Percentiles rank a stretch among this genome's conserved stretches.
phyloP scores from a whole-genome alignment of 2,797 vertebrate species.

The Eremophila alpestris region DNA sequence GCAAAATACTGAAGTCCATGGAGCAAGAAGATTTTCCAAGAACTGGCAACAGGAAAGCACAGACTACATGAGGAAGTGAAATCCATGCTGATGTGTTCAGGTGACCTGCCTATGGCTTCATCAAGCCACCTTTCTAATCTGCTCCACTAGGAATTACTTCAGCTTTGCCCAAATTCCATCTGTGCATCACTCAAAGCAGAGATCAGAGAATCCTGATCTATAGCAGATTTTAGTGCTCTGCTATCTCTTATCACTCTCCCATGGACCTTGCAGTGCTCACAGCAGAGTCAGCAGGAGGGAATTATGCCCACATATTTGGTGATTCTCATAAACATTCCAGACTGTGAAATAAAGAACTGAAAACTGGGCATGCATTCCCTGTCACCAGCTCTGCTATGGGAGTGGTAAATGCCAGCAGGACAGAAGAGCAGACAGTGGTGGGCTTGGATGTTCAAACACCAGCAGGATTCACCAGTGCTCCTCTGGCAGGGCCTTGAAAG shows the following conservation, averaged over 20 bases:
- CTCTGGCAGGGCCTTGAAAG: not conserved
- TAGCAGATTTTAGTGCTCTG: not conserved
- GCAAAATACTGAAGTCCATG: not conserved
- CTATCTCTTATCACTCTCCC: not conserved
- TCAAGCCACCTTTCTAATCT: not conserved
- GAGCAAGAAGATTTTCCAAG: not conserved
- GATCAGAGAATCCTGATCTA: not conserved
- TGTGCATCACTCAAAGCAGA: not conserved
- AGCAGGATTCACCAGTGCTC: not conserved
- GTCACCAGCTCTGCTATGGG: not conserved
- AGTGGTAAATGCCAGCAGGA: not conserved
- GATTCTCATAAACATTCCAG: not conserved
- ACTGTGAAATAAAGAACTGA: not conserved
- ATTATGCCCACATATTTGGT: not conserved
- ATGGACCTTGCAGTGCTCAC: not conserved
- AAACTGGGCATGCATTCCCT: not conserved
- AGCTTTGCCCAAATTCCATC: not conserved
- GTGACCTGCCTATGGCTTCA: not conserved
- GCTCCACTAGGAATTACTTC: not conserved
- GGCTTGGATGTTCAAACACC: not conserved
- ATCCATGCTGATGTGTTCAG: not conserved
- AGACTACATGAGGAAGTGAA: not conserved
- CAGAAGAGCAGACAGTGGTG: not conserved
- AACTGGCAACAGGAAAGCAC: not conserved
- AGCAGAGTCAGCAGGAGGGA: not conserved